Conservation (phyloP, 2,113 vertebrate genomes). For the Rhea pennata region DNA sequence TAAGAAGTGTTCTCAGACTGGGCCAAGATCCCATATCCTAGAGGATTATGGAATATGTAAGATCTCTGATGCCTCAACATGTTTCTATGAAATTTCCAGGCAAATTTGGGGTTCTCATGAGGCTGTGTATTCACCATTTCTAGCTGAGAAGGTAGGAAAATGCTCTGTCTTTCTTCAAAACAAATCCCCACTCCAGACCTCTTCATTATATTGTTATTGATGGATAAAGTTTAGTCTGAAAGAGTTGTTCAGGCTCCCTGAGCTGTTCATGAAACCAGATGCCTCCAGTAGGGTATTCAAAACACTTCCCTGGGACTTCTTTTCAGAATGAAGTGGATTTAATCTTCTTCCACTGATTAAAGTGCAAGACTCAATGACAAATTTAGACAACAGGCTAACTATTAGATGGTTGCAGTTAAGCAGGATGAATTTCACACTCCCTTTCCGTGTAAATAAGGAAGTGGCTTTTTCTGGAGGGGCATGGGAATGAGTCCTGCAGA, state of each 20-base stretch:
- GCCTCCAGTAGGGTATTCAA: not conserved
- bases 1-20: not conserved
- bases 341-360: not conserved
- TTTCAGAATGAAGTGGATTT: not conserved
- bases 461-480: not conserved
- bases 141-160: not conserved
- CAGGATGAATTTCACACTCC: not conserved
- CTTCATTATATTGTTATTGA: not conserved
- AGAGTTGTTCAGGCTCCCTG: not conserved
- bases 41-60: not conserved
- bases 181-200: rapidly evolving
- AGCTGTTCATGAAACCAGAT: not conserved
- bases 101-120: not conserved
- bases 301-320: not conserved
- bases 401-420: not conserved
- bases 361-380: not conserved
- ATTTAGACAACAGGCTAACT: not conserved
- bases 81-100: not conserved
- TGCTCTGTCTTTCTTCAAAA: not conserved
- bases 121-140: rapidly evolving
- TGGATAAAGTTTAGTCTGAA: not conserved
- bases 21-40: not conserved
- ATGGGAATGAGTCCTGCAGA: not conserved
- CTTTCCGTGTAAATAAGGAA: not conserved
- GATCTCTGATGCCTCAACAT: not conserved